Conservation (phyloP, 2,113 vertebrate species). For the Misgurnus anguillicaudatus region DNA sequence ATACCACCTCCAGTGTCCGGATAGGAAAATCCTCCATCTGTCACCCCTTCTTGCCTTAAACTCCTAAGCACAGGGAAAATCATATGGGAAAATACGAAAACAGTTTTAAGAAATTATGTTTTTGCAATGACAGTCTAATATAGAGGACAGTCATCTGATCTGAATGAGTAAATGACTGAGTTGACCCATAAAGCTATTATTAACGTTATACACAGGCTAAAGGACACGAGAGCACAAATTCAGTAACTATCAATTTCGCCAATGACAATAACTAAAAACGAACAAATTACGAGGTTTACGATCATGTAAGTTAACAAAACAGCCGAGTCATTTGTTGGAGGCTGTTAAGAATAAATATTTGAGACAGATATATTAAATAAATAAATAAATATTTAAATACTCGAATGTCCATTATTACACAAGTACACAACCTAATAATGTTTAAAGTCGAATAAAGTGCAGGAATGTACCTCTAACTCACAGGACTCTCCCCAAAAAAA, state of each 20-base stretch:
- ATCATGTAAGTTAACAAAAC: background rate
- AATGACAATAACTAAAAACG: background rate
- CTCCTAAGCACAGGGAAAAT: constrained; percentile 23
- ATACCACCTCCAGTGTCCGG: constrained; percentile 69
- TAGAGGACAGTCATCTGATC: too few relatives aligned
- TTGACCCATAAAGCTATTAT: too few relatives aligned
- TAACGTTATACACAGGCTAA: too few relatives aligned
- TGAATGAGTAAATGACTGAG: too few relatives aligned
- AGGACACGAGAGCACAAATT: too few relatives aligned
- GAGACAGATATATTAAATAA: background rate
- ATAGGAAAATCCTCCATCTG: constrained; percentile 72
- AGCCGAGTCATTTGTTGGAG: background rate
- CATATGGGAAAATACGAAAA: constrained; percentile 8
- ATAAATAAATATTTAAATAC: background rate
- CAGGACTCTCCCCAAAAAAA: background rate
- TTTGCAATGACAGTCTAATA: too few relatives aligned
- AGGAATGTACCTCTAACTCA: background rate
- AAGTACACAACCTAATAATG: background rate
- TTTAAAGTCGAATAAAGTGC: background rate
- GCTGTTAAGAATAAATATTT: constrained; percentile 12
- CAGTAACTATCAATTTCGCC: background rate
- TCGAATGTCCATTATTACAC: background rate
- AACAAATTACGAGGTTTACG: too few relatives aligned
- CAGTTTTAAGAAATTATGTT: too few relatives aligned
- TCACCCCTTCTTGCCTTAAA: constrained; percentile 15